phyloP scores from a whole-genome alignment of 2,888 invertebrate genomes.

The Trissolcus japonicus region DNA sequence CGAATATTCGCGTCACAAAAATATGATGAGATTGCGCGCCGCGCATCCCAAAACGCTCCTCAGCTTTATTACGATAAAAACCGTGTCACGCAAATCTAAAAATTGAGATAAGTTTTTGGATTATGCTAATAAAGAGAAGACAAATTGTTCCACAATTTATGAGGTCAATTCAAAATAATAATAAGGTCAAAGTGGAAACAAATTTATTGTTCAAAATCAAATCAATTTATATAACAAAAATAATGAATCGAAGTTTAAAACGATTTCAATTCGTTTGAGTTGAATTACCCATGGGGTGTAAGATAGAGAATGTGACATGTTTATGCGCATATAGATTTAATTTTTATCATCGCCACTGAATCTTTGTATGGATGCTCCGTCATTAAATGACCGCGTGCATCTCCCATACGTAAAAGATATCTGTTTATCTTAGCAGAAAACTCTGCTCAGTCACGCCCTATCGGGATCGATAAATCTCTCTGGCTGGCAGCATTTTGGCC shows the following conservation, averaged over 20 bases:
- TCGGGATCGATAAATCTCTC: conserved; percentile 46
- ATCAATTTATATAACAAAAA: too few species aligned
- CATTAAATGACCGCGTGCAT: conserved; percentile 23
- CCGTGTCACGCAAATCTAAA: conserved; percentile 6
- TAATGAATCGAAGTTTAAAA: too few species aligned
- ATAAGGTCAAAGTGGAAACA: too few species aligned
- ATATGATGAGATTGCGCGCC: conserved; percentile 25
- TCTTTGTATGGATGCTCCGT: conserved; percentile 3
- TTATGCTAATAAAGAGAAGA: conserved; percentile 2
- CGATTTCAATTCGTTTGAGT: too few species aligned
- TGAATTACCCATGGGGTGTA: too few species aligned
- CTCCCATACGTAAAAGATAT: conserved; percentile 45
- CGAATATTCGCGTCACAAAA: conserved; percentile 27
- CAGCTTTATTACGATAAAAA: conserved; percentile 25
- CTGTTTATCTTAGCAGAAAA: conserved; percentile 52
- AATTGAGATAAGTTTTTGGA: conserved; percentile 1
- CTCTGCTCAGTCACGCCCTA: conserved; percentile 53
- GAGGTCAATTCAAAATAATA: too few species aligned
- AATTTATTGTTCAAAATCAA: too few species aligned
- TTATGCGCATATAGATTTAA: too few species aligned
- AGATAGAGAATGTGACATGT: too few species aligned
- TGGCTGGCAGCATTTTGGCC: conserved; percentile 28
- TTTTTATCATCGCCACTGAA: too few species aligned
- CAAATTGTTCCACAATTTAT: background rate
- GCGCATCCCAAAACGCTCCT: conserved; percentile 29